phyloP scores from a whole-genome alignment of 2,888 invertebrate genomes.

The Iphiclides podalirius region DNA sequence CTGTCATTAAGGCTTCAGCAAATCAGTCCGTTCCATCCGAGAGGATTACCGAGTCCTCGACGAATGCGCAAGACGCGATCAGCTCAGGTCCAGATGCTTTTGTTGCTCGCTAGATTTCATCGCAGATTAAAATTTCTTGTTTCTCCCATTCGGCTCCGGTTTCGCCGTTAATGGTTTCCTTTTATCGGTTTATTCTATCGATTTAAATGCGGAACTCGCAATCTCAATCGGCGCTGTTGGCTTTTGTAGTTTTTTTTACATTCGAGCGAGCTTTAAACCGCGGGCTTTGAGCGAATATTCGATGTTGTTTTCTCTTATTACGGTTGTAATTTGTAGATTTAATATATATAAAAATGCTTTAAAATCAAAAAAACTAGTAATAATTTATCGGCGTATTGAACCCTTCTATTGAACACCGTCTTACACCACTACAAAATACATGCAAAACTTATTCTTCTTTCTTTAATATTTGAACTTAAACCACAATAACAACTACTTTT shows the following conservation, averaged over 20 bases:
- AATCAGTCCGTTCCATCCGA: conserved; percentile 29
- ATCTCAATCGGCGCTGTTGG: conserved; percentile 5
- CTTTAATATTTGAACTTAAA: too few species aligned
- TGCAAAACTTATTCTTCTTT: too few species aligned
- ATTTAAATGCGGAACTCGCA: conserved; percentile 23
- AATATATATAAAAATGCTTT: too few species aligned
- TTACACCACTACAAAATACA: too few species aligned
- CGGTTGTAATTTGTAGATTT: too few species aligned
- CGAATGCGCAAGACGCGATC: conserved; percentile 31
- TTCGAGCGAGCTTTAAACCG: conserved; percentile 4
- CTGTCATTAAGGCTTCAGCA: too few species aligned
- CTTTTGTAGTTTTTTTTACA: background rate
- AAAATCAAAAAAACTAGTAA: too few species aligned
- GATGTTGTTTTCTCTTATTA: background rate
- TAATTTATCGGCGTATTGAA: too few species aligned
- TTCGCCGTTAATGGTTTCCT: conserved; percentile 37
- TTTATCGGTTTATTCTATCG: conserved; percentile 29
- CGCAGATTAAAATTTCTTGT: conserved; percentile 44
- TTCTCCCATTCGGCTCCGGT: conserved; percentile 33
- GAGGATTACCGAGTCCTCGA: conserved; percentile 35
- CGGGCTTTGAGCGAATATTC: conserved; percentile 2
- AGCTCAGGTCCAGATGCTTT: conserved; percentile 37
- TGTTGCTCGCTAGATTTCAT: conserved; percentile 53
- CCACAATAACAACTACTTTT: too few species aligned
- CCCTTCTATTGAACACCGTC: too few species aligned